Conservation (phyloP, 2,113 vertebrate genomes). For the Mandrillus leucophaeus region DNA sequence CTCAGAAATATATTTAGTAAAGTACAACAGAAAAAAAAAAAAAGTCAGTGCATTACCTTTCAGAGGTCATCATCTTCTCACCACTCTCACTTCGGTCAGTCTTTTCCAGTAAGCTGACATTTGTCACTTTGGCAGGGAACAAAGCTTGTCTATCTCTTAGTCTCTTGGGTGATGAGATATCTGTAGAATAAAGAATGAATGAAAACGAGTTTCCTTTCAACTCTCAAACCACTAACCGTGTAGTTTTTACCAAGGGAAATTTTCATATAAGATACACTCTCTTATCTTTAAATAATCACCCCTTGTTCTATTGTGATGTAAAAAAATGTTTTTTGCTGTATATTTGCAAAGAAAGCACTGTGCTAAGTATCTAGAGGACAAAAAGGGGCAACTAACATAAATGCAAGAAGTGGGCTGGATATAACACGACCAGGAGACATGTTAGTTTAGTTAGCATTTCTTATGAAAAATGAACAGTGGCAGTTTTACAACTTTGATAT, state of each 20-base stretch:
- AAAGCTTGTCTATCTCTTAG: conserved; percentile 67
- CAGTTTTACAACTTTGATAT: no score
- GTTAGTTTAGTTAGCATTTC: no score
- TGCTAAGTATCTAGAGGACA: not conserved
- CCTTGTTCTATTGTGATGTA: not conserved
- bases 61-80: conserved; percentile 38
- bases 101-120: conserved; percentile 71
- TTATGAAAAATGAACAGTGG: no score
- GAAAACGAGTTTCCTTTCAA: not conserved
- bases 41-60: conserved; percentile 51
- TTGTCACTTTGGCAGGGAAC: conserved; percentile 73
- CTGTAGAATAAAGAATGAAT: conserved; percentile 61
- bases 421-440: no score
- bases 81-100: conserved; percentile 49
- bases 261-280: not conserved
- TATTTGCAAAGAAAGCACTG: not conserved
- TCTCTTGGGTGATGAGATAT: conserved; percentile 60
- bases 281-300: conserved; percentile 12
- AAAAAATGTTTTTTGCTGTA: not conserved
- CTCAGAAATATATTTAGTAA: not conserved
- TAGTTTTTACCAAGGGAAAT: not conserved
- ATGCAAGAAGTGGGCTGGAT: no score
- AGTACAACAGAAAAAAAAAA: not conserved
- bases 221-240: not conserved
- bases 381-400: not conserved